Conservation (phyloP, 2,888 invertebrate species). For the Trachelus tabidus region DNA sequence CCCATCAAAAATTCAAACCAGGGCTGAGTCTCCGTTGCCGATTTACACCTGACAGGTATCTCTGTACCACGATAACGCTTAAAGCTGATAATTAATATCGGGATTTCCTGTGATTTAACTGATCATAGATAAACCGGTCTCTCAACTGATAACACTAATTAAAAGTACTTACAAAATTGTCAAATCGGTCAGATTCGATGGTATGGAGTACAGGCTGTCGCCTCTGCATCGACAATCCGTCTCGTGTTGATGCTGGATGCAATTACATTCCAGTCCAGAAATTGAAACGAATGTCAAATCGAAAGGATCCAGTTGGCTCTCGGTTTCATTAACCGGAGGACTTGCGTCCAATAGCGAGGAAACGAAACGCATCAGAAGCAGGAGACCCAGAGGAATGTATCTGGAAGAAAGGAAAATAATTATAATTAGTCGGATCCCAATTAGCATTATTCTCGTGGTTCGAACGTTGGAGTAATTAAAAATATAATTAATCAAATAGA, state of each 20-base stretch:
- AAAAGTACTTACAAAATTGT: conserved; percentile 5
- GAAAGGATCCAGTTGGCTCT: not conserved
- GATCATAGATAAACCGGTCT: too few relatives aligned
- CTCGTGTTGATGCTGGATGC: not conserved
- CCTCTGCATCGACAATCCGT: conserved; percentile 3
- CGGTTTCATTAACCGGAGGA: not conserved
- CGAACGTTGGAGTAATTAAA: too few relatives aligned
- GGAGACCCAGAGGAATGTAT: not conserved
- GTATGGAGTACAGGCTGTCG: conserved; percentile 1
- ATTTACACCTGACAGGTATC: too few relatives aligned
- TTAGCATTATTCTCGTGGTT: too few relatives aligned
- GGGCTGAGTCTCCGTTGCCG: too few relatives aligned
- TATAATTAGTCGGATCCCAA: too few relatives aligned
- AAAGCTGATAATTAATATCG: too few relatives aligned
- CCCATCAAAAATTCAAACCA: too few relatives aligned
- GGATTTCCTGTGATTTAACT: too few relatives aligned
- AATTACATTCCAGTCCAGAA: not conserved
- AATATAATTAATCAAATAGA: too few relatives aligned
- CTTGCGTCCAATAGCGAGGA: not conserved
- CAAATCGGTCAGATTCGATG: not conserved
- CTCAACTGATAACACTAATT: too few relatives aligned
- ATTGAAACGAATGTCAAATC: not conserved
- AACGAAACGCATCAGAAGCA: not conserved
- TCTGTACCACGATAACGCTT: too few relatives aligned
- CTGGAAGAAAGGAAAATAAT: not conserved